Evolutionary conservation across 1,140 invertebrate species (phyloP).

Genomic region (Tetranychus urticae): DNA sequence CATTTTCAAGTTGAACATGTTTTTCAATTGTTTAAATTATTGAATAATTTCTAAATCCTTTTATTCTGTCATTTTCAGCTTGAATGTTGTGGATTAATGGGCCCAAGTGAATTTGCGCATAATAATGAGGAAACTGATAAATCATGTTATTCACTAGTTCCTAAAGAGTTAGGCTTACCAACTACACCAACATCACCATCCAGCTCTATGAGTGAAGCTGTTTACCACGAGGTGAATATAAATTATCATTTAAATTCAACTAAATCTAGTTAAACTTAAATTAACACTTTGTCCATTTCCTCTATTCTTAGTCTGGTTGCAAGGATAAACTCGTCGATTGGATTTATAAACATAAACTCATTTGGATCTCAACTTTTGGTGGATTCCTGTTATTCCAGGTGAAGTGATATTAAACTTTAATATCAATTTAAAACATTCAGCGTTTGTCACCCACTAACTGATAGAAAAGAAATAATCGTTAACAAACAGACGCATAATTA

Average conservation of each 20-base stretch:
- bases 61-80: constrained; percentile 16
- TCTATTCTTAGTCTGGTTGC: constrained; percentile 18
- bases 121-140: constrained; percentile 22
- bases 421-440: background rate
- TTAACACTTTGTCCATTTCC: constrained; percentile 1
- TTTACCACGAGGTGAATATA: background rate
- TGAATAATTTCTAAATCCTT: background rate
- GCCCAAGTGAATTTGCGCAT: constrained; percentile 23
- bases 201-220: background rate
- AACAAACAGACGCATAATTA: too few species aligned
- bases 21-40: too few species aligned
- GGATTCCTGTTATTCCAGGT: constrained; percentile 12
- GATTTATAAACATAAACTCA: constrained; percentile 18
- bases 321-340: constrained; percentile 19
- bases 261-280: background rate
- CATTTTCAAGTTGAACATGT: too few species aligned
- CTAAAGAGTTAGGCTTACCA: constrained; percentile 11
- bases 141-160: constrained; percentile 19
- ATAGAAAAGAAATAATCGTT: too few species aligned
- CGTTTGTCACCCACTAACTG: background rate
- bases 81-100: constrained; percentile 23
- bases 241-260: background rate
- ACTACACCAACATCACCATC: background rate
- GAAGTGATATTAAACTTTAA: background rate
- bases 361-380: constrained; percentile 19